Conservation (phyloP, 92 coral and sea anemone species). For the Ricordea florida region DNA sequence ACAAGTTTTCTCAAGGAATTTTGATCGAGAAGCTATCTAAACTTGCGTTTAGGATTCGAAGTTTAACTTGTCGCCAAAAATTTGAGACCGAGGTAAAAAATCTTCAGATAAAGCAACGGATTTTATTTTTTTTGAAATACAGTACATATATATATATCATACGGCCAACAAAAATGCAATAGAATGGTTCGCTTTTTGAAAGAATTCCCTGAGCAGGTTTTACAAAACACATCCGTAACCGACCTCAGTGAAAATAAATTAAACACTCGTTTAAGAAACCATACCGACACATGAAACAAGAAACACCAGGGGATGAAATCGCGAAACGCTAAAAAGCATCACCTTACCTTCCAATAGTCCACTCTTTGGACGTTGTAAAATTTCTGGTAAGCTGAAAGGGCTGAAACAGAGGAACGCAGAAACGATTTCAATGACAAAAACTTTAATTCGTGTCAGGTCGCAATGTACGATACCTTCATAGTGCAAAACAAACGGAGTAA, state of each 20-base stretch:
- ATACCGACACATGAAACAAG: neutral
- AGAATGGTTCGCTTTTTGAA: too few species aligned
- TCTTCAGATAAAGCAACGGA: slow-evolving; percentile 5
- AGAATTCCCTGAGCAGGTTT: too few species aligned
- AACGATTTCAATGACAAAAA: neutral
- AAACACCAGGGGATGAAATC: neutral
- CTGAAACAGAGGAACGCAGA: slow-evolving; percentile 47
- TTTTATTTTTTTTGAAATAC: neutral
- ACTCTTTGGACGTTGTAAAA: slow-evolving; percentile 91
- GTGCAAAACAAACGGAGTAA: neutral
- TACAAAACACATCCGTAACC: too few species aligned
- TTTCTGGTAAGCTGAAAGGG: slow-evolving; percentile 96
- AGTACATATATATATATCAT: neutral
- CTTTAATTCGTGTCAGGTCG: neutral
- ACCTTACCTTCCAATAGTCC: slow-evolving; percentile 93
- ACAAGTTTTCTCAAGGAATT: neutral
- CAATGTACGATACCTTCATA: neutral
- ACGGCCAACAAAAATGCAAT: too few species aligned
- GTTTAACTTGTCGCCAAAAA: slow-evolving; percentile 1
- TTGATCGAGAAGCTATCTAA: neutral
- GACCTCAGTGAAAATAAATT: too few species aligned
- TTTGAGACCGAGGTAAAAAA: neutral
- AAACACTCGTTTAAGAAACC: neutral
- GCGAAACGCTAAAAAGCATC: neutral
- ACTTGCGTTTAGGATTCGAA: neutral